A percentile compares a stretch with the other conserved stretches of the same genome.
These are phyloP conservation scores for Cacoxenus indagator DNA, from an alignment of 2,888 invertebrate species.

Conservation along the genomic window DNA sequence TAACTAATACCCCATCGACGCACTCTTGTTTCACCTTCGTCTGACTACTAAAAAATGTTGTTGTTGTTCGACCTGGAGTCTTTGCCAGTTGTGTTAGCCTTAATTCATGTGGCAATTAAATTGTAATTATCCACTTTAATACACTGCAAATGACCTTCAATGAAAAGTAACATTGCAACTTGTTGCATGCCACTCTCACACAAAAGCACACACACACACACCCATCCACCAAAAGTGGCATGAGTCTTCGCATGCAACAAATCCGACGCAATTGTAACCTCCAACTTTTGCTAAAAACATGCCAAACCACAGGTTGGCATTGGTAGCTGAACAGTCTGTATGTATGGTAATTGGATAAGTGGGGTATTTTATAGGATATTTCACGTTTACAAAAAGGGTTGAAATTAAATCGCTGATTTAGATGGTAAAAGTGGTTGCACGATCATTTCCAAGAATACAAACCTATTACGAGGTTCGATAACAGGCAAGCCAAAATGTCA, in stretches of 20 bases:
- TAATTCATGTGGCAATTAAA: conserved; percentile 8
- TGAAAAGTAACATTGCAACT: conserved; percentile 14
- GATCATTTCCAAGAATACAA: too few relatives aligned
- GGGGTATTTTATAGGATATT: too few relatives aligned
- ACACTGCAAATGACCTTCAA: background rate
- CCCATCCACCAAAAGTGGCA: background rate
- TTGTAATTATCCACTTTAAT: background rate
- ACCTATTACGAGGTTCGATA: too few relatives aligned
- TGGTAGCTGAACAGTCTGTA: too few relatives aligned
- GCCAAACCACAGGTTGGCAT: too few relatives aligned
- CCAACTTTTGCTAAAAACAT: too few relatives aligned
- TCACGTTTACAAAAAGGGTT: too few relatives aligned
- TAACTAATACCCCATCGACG: background rate
- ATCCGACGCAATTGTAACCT: too few relatives aligned
- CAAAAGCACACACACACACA: background rate
- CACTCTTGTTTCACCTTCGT: background rate
- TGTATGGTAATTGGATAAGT: too few relatives aligned
- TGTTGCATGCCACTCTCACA: background rate
- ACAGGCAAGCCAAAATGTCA: too few relatives aligned
- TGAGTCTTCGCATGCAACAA: background rate
- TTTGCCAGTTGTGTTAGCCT: conserved; percentile 2
- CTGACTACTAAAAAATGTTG: background rate
- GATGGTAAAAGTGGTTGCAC: too few relatives aligned
- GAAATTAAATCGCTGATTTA: too few relatives aligned
- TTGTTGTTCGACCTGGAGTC: background rate